Conservation (phyloP, 2,888 invertebrate genomes). For the Calameuta filiformis region DNA sequence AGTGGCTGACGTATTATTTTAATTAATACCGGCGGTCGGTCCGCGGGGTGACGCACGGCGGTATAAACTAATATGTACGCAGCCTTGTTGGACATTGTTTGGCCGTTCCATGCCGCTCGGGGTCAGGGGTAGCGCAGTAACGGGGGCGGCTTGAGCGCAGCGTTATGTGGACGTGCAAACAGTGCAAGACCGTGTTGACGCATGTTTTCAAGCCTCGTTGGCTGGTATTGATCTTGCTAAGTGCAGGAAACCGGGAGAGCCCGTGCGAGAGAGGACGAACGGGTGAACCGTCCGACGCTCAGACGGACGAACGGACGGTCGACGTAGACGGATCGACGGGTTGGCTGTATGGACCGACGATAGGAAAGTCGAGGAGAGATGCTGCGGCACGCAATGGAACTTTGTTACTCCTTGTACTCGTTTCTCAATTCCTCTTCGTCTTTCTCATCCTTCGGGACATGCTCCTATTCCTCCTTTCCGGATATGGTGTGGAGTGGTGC, state of each 20-base stretch:
- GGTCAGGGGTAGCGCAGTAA: slow-evolving; percentile 37
- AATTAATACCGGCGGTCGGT: slow-evolving; percentile 46
- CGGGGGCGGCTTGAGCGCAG: slow-evolving; percentile 39
- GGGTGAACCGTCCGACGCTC: slow-evolving; percentile 13
- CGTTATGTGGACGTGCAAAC: slow-evolving; percentile 68
- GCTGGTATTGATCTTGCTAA: slow-evolving; percentile 71
- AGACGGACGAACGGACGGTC: slow-evolving; percentile 11
- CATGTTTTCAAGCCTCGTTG: slow-evolving; percentile 74
- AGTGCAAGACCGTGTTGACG: slow-evolving; percentile 70
- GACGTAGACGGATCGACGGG: slow-evolving; percentile 25
- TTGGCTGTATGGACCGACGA: slow-evolving; percentile 20
- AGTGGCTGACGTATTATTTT: slow-evolving; percentile 35
- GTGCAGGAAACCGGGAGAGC: slow-evolving; percentile 64
- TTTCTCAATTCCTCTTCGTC: no score
- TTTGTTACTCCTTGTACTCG: no score
- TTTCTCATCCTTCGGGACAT: no score
- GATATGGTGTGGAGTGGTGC: no score
- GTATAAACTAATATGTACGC: slow-evolving; percentile 60
- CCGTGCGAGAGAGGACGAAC: slow-evolving; percentile 48
- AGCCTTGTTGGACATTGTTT: slow-evolving; percentile 64
- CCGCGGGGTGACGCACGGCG: slow-evolving; percentile 42
- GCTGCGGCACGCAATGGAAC: slow-evolving; percentile 10
- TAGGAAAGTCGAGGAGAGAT: slow-evolving; percentile 17
- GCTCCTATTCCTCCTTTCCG: no score
- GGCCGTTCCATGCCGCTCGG: slow-evolving; percentile 39